Evolutionary conservation across 2,888 invertebrate species (phyloP).

Genomic region (Diadegma fenestrale): DNA sequence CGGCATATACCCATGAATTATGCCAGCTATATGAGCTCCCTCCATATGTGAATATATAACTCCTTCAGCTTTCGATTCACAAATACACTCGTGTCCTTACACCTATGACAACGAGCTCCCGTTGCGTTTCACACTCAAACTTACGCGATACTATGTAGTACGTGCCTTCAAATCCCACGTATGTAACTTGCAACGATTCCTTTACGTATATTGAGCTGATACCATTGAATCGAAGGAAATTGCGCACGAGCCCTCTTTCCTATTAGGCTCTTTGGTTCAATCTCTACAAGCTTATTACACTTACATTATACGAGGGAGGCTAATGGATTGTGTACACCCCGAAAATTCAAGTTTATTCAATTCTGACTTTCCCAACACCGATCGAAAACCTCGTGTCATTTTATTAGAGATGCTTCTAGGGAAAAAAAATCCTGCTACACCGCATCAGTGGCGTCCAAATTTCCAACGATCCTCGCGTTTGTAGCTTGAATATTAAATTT

Average conservation of each 20-base stretch:
- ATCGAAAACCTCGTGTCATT: not conserved
- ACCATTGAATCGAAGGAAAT: constrained; percentile 41
- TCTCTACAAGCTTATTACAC: constrained; percentile 20
- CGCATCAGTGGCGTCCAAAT: no score
- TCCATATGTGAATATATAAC: not conserved
- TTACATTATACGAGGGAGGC: not conserved
- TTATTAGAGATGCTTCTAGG: not conserved
- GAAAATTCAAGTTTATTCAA: not conserved
- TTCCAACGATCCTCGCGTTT: no score
- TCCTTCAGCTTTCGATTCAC: not conserved
- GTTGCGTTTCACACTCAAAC: constrained; percentile 21
- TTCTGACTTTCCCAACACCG: not conserved
- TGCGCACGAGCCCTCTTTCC: constrained; percentile 1
- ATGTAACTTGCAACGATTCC: not conserved
- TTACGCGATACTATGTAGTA: constrained; percentile 35
- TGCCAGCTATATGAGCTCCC: constrained; percentile 28
- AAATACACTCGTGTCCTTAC: constrained; percentile 1
- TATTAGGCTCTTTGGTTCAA: constrained; percentile 22
- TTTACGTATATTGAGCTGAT: not conserved
- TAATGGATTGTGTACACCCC: not conserved
- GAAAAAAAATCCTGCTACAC: not conserved
- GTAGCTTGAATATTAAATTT: no score
- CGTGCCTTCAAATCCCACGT: constrained; percentile 52
- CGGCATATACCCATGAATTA: constrained; percentile 48
- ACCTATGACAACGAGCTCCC: not conserved